Evolutionary conservation across 64 coral and sea anemone genomes (phyloP).

Genomic region (Actinia equina): DNA sequence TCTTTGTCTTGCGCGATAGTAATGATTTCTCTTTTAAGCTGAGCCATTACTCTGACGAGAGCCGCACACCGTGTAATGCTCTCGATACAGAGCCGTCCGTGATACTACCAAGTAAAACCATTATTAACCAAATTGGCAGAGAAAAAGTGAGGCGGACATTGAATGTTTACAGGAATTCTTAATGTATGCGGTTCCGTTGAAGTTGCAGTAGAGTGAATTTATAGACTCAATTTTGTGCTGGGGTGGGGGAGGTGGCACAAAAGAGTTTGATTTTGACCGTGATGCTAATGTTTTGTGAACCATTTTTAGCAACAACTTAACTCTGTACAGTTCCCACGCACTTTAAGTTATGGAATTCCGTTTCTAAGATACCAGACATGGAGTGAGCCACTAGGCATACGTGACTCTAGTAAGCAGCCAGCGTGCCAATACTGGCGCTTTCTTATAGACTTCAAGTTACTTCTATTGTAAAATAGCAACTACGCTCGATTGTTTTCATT

Average conservation of each 20-base stretch:
- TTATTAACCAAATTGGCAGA: not conserved
- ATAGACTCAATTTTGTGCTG: not conserved
- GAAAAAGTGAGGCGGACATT: not conserved
- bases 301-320: not conserved
- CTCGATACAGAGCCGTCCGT: not conserved
- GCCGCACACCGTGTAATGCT: not conserved
- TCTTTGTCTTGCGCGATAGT: slow-evolving; percentile 59
- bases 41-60: slow-evolving; percentile 45
- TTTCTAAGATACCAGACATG: not conserved
- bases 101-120: not conserved
- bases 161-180: slow-evolving; percentile 11
- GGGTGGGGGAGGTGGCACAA: too few species aligned
- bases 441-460: not conserved
- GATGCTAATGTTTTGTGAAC: not conserved
- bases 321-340: not conserved
- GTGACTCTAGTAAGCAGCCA: not conserved
- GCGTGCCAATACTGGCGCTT: not conserved
- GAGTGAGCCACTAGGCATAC: not conserved
- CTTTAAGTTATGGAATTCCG: not conserved
- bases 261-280: not conserved
- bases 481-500: slow-evolving; percentile 2
- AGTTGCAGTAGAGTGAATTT: not conserved
- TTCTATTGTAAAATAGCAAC: not conserved
- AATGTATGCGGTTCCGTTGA: not conserved
- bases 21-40: slow-evolving; percentile 55